Conservation (phyloP, 1,140 invertebrate species). For the Leptopilina boulardi region DNA sequence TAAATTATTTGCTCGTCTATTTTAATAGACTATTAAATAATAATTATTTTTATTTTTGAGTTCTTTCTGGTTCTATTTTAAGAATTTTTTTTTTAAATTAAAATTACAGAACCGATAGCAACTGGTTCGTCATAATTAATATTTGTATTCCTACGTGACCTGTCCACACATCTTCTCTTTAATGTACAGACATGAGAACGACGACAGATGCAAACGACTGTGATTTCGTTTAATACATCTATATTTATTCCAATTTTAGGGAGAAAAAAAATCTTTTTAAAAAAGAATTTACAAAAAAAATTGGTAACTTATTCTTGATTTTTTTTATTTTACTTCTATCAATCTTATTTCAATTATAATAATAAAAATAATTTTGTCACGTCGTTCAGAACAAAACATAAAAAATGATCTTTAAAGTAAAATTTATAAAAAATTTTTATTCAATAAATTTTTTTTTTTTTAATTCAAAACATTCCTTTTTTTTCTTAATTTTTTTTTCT, state of each 20-base stretch:
- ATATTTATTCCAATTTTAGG: constrained; percentile 41
- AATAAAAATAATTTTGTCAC: no score
- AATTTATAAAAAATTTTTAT: no score
- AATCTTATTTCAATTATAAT: no score
- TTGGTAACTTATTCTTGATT: not conserved
- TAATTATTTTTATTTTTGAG: not conserved
- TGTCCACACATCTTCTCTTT: constrained; percentile 25
- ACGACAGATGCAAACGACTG: constrained; percentile 35
- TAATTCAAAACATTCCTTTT: no score
- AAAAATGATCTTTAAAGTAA: no score
- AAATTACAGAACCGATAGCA: constrained; percentile 63
- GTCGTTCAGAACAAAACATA: no score
- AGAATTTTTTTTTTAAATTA: no score
- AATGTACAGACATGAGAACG: constrained; percentile 5
- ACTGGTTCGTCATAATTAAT: constrained; percentile 59
- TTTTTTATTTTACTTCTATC: not conserved
- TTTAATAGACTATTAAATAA: no score
- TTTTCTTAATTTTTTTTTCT: no score
- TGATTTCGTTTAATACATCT: constrained; percentile 43
- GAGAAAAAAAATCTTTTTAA: not conserved
- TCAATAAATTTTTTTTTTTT: no score
- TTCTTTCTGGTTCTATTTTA: no score
- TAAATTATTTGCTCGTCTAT: no score
- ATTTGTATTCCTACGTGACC: constrained; percentile 26
- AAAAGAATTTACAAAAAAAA: not conserved